phyloP scores from a whole-genome alignment of 2,888 invertebrate genomes.

The Rhynchonema sp. region DNA sequence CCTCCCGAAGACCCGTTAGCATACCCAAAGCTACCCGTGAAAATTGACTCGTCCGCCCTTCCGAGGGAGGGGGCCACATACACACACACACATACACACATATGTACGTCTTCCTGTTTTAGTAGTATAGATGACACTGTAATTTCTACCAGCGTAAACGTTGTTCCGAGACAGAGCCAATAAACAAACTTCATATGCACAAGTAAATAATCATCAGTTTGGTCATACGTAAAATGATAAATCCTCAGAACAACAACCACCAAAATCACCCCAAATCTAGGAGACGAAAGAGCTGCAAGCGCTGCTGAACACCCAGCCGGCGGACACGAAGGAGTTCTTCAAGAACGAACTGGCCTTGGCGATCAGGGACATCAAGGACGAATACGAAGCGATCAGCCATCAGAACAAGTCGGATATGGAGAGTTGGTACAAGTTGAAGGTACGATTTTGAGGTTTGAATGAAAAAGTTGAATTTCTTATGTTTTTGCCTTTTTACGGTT shows the following conservation, averaged over 20 bases:
- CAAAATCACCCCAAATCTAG: conserved; percentile 10
- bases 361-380: conserved; percentile 34
- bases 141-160: too few relatives aligned
- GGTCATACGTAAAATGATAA: background rate
- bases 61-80: too few relatives aligned
- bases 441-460: conserved; percentile 10
- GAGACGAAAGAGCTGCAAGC: conserved; percentile 28
- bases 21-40: too few relatives aligned
- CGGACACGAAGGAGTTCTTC: conserved; percentile 32
- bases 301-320: conserved; percentile 24
- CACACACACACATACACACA: too few relatives aligned
- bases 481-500: background rate
- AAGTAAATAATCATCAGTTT: too few relatives aligned
- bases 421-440: conserved; percentile 37
- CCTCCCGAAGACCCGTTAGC: too few relatives aligned
- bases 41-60: too few relatives aligned
- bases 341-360: conserved; percentile 37
- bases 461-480: background rate
- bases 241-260: background rate
- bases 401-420: conserved; percentile 35
- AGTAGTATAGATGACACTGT: too few relatives aligned
- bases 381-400: conserved; percentile 33
- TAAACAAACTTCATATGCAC: too few relatives aligned
- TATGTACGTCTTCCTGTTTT: too few relatives aligned
- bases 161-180: too few relatives aligned